These are phyloP conservation scores for Sinocyclocheilus maitianheensis DNA, from an alignment of 2,113 vertebrate genomes.

Conservation along the genomic window DNA sequence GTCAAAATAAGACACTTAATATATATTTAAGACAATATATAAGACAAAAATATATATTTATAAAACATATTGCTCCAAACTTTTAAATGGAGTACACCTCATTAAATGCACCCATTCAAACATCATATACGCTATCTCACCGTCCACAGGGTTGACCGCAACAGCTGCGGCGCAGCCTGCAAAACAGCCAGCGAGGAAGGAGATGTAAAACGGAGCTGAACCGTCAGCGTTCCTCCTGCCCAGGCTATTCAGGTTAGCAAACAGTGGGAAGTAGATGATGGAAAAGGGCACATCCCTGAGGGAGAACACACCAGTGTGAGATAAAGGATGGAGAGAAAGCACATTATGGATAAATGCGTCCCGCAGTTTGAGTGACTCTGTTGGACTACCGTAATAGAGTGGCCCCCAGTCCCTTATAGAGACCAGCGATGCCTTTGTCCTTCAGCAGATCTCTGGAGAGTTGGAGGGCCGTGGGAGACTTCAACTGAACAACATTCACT, in stretches of 20 bases:
- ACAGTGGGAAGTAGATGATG: constrained; percentile 92
- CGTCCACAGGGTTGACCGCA: constrained; percentile 93
- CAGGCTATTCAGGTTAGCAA: constrained; percentile 92
- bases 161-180: constrained; percentile 89
- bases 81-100: background rate
- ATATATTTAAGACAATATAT: background rate
- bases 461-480: constrained; percentile 86
- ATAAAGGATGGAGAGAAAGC: background rate
- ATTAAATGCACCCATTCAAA: background rate
- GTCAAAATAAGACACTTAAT: background rate
- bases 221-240: constrained; percentile 78
- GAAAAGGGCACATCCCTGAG: constrained; percentile 93
- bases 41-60: background rate
- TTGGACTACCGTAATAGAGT: constrained; percentile 87
- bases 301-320: background rate
- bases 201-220: constrained; percentile 89
- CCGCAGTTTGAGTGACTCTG: background rate
- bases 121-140: constrained; percentile 71
- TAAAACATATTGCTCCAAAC: background rate
- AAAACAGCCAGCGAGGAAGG: constrained; percentile 88
- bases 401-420: constrained; percentile 96
- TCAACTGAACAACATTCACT: constrained; percentile 63
- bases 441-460: constrained; percentile 85
- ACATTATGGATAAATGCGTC: background rate
- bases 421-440: constrained; percentile 87